Conservation (phyloP, 2,888 invertebrate genomes). For the Plagodis pulveraria region DNA sequence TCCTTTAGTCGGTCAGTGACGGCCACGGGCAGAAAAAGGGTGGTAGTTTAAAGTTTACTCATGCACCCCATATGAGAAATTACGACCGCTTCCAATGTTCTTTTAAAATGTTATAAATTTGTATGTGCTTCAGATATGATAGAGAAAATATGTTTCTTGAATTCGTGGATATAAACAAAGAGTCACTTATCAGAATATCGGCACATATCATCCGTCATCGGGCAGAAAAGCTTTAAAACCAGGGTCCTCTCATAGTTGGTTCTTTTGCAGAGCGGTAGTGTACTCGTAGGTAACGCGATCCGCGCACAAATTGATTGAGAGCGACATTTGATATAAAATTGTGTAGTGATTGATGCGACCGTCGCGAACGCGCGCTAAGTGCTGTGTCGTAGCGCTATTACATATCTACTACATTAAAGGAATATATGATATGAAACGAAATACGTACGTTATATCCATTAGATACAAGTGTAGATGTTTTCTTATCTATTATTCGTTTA, state of each 20-base stretch:
- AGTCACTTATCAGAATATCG: constrained; percentile 21
- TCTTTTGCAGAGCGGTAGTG: constrained; percentile 41
- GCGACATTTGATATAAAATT: constrained; percentile 85
- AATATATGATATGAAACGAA: constrained; percentile 32
- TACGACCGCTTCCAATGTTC: no score
- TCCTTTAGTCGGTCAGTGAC: no score
- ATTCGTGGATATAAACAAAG: constrained; percentile 13
- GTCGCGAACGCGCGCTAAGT: constrained; percentile 74
- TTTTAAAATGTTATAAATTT: no score
- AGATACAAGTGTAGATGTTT: constrained; percentile 41
- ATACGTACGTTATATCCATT: constrained; percentile 34
- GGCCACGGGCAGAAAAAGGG: no score
- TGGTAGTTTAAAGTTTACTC: no score
- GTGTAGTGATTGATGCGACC: constrained; percentile 84
- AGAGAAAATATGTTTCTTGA: constrained; percentile 4
- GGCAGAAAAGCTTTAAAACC: constrained; percentile 17
- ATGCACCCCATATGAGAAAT: no score
- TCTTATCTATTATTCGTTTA: background rate
- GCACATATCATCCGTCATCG: constrained; percentile 14
- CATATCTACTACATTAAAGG: constrained; percentile 42
- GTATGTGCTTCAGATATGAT: background rate
- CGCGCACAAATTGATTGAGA: constrained; percentile 83
- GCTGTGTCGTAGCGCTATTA: constrained; percentile 70
- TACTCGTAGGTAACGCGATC: constrained; percentile 71
- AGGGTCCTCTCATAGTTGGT: constrained; percentile 15